Evolutionary conservation across 2,797 vertebrate species (phyloP).

Genomic region (Darevskia mixta): DNA sequence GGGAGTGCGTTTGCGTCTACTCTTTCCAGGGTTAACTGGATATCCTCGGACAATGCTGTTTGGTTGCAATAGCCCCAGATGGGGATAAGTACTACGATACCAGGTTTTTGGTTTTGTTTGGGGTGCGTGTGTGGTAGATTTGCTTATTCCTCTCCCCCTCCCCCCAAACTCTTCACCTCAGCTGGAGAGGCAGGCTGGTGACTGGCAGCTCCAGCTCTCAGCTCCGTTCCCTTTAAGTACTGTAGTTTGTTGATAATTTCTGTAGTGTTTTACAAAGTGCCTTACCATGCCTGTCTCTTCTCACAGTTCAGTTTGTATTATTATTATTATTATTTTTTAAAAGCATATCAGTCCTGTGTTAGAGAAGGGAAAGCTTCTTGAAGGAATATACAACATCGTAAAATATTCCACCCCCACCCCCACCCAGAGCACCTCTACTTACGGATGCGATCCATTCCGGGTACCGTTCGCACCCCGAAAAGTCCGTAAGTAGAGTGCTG

Average conservation of each 20-base stretch:
- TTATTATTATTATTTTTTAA: not conserved
- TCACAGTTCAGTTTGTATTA: not conserved
- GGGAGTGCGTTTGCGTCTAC: not conserved
- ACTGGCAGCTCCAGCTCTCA: not conserved
- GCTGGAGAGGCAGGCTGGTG: not conserved
- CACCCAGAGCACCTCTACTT: not conserved
- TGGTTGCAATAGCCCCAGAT: not conserved
- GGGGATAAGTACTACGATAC: too few species aligned
- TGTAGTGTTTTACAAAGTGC: not conserved
- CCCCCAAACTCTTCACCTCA: not conserved
- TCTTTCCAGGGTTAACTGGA: too few species aligned
- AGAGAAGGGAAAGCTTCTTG: not conserved
- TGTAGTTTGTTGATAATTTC: not conserved
- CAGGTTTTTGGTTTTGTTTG: not conserved
- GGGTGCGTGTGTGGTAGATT: not conserved
- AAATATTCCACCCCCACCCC: not conserved
- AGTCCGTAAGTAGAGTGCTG: too few species aligned
- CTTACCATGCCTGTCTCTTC: not conserved
- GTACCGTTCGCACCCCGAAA: fast-evolving
- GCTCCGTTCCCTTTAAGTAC: too few species aligned
- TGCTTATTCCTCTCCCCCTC: not conserved
- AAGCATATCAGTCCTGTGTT: not conserved
- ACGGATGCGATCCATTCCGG: too few species aligned
- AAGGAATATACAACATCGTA: not conserved
- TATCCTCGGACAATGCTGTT: not conserved